Evolutionary conservation across 2,797 vertebrate genomes (phyloP).

Genomic region (Megaceryle alcyon): DNA sequence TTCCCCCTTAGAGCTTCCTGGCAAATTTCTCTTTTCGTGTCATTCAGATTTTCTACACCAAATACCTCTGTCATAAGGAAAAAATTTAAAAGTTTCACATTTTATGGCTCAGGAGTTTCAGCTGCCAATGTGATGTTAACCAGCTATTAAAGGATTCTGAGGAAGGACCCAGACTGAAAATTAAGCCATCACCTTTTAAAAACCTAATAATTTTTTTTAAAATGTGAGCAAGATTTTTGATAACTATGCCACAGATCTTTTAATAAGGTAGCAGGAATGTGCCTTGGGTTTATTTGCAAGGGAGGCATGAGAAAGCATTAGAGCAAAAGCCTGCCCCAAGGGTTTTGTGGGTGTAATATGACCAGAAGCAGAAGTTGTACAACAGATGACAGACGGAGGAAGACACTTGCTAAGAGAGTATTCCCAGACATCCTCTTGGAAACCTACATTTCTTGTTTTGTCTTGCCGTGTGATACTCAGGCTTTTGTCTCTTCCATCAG

Average conservation of each 20-base stretch:
- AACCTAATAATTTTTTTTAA: not conserved
- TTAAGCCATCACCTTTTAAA: not conserved
- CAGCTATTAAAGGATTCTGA: conserved; percentile 17
- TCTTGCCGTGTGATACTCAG: not conserved
- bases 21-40: conserved; percentile 38
- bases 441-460: not conserved
- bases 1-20: conserved; percentile 46
- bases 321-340: not conserved
- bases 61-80: conserved; percentile 60
- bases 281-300: not conserved
- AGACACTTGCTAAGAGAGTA: conserved; percentile 18
- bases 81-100: conserved; percentile 45
- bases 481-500: not conserved
- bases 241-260: not conserved
- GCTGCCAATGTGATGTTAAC: conserved; percentile 31
- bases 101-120: conserved; percentile 18
- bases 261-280: conserved; percentile 19
- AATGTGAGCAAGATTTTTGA: not conserved
- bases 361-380: conserved; percentile 5
- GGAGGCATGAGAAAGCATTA: not conserved
- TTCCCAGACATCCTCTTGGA: conserved; percentile 7
- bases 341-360: not conserved
- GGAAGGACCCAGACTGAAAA: not conserved
- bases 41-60: conserved; percentile 38
- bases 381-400: conserved; percentile 2